Base-by-base conservation (phyloP, 92 coral and sea anemone genomes). In the Metridium senile region DNA sequence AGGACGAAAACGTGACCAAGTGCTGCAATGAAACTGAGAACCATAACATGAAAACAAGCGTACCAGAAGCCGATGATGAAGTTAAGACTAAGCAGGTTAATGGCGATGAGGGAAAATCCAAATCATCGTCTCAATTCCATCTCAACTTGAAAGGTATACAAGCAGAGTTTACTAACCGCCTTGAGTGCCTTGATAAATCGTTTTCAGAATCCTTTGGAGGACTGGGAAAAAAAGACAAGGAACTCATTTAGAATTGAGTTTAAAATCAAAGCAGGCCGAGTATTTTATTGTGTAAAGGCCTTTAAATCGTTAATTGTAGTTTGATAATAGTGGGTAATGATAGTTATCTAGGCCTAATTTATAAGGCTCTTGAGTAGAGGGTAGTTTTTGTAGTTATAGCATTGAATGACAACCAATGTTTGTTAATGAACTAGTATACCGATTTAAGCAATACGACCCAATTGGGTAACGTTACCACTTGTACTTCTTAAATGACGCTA, bases 141-240 rank as follows among this genome's bases (percentile, higher is more conserved):
- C 89, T 93, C 83, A 95, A 92, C 1, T 80, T 95, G n/a, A 90
- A 93, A 3, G 99, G 97, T 23, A 95, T 95, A 19, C 96, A 93
- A 57, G 94, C 94, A 31, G 97, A 84, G 66, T 95, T 95, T 75
- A 80, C 93, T 19, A 95, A 97, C 74, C 88, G 97, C 47, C 75
- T 95, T 28, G 96, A 95, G 61, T 88, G 88, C 58, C 87, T 95
- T 34, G 88, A 90, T 71, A 86, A 81, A 72, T 89, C 93, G 9
- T 92, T 95, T 33, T 85, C 94, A 0, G 85, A 84, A 80, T 95
- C 97, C 2, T 71, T 95, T 65, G 87, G 93, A 30, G 83, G 82
- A 65, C 67, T 79, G 34, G 70, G 49, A 33, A 58, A 68, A 21
- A 31, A 79, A 79, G 84, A 79, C 69, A 79, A 79, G 84, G 68